phyloP scores from a whole-genome alignment of 2,888 invertebrate species.

The Tetramorium bicarinatum region DNA sequence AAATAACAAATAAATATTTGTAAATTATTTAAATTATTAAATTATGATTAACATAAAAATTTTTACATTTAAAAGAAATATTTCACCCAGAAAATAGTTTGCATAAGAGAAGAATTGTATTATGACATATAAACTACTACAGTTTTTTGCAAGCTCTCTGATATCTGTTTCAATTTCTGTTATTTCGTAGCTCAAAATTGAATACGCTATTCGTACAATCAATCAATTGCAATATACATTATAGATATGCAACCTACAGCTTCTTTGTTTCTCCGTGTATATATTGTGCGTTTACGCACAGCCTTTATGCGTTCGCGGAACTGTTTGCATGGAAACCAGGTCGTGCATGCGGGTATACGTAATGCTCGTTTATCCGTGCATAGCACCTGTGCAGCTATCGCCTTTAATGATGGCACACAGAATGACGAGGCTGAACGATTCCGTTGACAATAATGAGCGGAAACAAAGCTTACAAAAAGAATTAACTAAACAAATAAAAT shows the following conservation, averaged over 20 bases:
- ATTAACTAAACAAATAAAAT: not conserved
- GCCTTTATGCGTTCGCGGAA: conserved; percentile 40
- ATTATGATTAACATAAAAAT: not conserved
- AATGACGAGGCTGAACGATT: conserved; percentile 50
- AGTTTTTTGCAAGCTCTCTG: not conserved
- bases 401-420: conserved; percentile 43
- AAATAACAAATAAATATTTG: not conserved
- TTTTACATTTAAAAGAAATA: not conserved
- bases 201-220: not conserved
- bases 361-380: conserved; percentile 60
- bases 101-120: not conserved
- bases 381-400: conserved; percentile 58
- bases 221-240: conserved; percentile 18
- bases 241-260: not conserved
- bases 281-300: conserved; percentile 31
- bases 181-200: not conserved
- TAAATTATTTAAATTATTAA: not conserved
- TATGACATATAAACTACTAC: not conserved
- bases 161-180: not conserved
- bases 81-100: not conserved
- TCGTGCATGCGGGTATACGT: conserved; percentile 74
- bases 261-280: conserved; percentile 33
- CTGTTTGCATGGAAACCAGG: conserved; percentile 63
- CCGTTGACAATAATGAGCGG: conserved; percentile 37
- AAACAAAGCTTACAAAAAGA: not conserved